These are phyloP conservation scores for Macrophya alboannulata DNA, from an alignment of 2,888 invertebrate genomes.

Conservation along the genomic window DNA sequence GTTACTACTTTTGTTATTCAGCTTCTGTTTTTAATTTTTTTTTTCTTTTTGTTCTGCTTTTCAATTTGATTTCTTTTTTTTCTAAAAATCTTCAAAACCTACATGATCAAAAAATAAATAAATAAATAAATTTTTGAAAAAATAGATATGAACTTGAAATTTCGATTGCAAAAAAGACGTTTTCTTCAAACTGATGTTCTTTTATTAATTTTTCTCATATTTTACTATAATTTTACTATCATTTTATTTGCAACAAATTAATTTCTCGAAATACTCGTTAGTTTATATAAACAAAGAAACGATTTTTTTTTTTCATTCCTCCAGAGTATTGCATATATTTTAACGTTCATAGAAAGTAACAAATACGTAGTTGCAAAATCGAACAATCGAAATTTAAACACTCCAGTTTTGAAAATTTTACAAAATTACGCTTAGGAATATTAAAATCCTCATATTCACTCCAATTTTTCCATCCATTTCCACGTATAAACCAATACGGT, in stretches of 20 bases:
- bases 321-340: too few relatives aligned
- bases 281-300: too few relatives aligned
- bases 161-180: too few relatives aligned
- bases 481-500: neutral
- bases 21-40: neutral
- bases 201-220: too few relatives aligned
- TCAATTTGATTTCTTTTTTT: neutral
- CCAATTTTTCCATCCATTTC: neutral
- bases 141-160: neutral
- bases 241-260: neutral
- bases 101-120: too few relatives aligned
- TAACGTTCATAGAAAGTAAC: too few relatives aligned
- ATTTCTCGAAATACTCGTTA: too few relatives aligned
- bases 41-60: neutral
- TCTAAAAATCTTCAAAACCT: neutral
- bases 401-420: neutral
- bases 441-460: neutral
- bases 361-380: neutral
- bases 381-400: neutral
- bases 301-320: too few relatives aligned
- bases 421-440: neutral
- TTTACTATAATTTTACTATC: too few relatives aligned
- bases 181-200: too few relatives aligned
- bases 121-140: neutral
- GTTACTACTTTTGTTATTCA: slow-evolving; percentile 19